These are phyloP conservation scores for Trichomalopsis sarcophagae DNA, from an alignment of 1,140 invertebrate genomes.

Conservation along the genomic window DNA sequence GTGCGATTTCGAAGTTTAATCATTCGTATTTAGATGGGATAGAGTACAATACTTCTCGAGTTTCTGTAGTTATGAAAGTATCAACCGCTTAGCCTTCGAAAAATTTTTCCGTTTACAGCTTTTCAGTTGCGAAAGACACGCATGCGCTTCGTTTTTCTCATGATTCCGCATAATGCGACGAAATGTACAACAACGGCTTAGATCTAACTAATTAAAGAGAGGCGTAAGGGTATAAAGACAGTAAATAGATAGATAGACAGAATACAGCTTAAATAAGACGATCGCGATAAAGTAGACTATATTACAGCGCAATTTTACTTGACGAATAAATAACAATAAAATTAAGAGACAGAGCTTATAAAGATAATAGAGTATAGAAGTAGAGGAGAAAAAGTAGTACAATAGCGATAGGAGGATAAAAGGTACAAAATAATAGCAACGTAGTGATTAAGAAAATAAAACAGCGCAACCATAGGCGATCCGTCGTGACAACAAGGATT, in stretches of 20 bases:
- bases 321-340: conserved; percentile 50
- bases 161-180: conserved; percentile 25
- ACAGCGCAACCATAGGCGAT: not conserved
- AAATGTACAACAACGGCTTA: conserved; percentile 46
- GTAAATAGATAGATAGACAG: conserved; percentile 19
- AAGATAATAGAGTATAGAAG: not conserved
- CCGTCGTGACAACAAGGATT: not conserved
- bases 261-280: conserved; percentile 41
- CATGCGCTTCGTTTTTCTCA: conserved; percentile 22
- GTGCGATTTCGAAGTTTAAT: too few species aligned
- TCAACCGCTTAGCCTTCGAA: too few species aligned
- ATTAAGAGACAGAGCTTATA: not conserved
- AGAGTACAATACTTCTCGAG: too few species aligned
- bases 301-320: conserved; percentile 49
- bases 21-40: too few species aligned
- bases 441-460: conserved; percentile 7
- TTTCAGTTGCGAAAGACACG: conserved; percentile 3
- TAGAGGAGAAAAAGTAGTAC: not conserved
- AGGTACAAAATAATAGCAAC: conserved; percentile 33
- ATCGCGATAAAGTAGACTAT: conserved; percentile 47
- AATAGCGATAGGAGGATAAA: not conserved
- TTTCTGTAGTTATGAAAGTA: too few species aligned
- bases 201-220: not conserved
- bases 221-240: not conserved
- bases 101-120: too few species aligned